These are phyloP conservation scores for Drosophila siamana DNA, from an alignment of 2,888 invertebrate genomes.

Conservation along the genomic window DNA sequence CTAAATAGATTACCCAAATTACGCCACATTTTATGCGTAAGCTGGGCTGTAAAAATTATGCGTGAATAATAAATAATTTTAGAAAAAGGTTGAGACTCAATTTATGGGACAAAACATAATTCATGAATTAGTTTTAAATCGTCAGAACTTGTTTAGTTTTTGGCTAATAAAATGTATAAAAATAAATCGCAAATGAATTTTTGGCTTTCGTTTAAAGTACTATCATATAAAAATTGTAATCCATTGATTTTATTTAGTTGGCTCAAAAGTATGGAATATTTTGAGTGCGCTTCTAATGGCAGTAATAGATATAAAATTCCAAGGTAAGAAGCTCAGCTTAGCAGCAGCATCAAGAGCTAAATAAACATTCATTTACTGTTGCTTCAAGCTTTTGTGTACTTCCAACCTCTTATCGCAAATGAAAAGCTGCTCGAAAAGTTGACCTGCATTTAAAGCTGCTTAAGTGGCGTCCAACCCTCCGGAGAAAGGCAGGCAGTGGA, in stretches of 20 bases:
- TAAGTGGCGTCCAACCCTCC: constrained; percentile 53
- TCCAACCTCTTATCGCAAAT: constrained; percentile 55
- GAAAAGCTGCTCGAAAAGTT: constrained; percentile 48
- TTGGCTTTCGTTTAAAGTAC: too few relatives aligned
- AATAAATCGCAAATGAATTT: too few relatives aligned
- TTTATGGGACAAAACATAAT: too few relatives aligned
- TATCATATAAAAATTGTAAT: neutral
- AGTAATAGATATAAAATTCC: neutral
- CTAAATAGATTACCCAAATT: neutral
- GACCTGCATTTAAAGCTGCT: constrained; percentile 76
- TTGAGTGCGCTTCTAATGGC: neutral
- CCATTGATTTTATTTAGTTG: neutral
- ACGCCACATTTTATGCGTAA: neutral
- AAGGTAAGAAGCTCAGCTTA: constrained; percentile 4
- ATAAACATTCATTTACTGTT: constrained; percentile 28
- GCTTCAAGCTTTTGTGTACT: constrained; percentile 45
- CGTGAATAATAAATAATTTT: neutral
- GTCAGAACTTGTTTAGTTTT: neutral
- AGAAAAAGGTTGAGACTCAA: neutral
- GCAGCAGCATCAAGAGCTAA: constrained; percentile 6
- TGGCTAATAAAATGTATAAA: too few relatives aligned
- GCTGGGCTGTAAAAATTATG: neutral
- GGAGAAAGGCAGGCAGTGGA: constrained; percentile 25
- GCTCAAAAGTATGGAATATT: neutral
- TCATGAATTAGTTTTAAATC: neutral